phyloP scores from a whole-genome alignment of 2,113 vertebrate species.

The Empidonax alnorum region DNA sequence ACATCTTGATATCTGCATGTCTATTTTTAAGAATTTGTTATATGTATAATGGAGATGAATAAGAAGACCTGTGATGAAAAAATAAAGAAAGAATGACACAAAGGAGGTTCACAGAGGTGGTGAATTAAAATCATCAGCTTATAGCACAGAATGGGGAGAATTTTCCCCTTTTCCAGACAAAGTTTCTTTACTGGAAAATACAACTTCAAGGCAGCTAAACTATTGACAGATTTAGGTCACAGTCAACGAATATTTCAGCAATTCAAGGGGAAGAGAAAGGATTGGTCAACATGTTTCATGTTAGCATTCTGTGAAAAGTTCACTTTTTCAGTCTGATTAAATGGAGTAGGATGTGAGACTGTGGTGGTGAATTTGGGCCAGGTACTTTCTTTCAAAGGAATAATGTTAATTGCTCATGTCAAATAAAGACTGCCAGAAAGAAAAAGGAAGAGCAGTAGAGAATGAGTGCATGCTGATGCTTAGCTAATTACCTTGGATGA shows the following conservation, averaged over 20 bases:
- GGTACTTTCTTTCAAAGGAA: background rate
- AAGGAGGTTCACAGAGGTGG: background rate
- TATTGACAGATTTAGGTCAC: constrained; percentile 1
- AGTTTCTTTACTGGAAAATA: background rate
- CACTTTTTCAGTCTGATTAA: background rate
- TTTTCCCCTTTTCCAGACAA: background rate
- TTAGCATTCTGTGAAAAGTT: background rate
- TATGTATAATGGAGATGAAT: background rate
- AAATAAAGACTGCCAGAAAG: constrained; percentile 23
- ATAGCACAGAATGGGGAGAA: background rate
- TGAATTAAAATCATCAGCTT: background rate
- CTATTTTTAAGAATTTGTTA: background rate
- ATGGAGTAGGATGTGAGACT: background rate
- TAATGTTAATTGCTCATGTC: background rate
- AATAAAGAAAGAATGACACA: background rate
- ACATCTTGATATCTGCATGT: background rate
- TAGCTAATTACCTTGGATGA: constrained; percentile 1
- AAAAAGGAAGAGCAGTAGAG: background rate
- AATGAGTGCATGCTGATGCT: background rate
- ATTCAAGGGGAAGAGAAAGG: constrained; percentile 2
- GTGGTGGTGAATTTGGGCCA: background rate
- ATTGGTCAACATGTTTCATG: background rate
- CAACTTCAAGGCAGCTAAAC: background rate
- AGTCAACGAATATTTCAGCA: constrained; percentile 35
- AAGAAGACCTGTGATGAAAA: background rate